These are phyloP conservation scores for Bostrychus sinensis DNA, from an alignment of 2,113 vertebrate genomes.

Conservation along the genomic window DNA sequence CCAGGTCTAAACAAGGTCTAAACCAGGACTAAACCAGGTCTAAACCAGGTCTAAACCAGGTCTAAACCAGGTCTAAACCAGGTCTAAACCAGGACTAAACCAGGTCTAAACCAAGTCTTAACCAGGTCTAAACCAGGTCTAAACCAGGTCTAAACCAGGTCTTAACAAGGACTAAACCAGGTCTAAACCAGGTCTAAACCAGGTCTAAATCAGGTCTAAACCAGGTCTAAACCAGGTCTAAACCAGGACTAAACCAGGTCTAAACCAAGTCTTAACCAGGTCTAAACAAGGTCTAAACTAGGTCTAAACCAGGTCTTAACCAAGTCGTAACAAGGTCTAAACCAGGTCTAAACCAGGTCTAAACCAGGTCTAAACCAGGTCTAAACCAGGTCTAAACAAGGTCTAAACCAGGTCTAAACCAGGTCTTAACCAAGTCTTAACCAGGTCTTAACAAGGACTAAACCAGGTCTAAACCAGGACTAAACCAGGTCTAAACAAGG, in stretches of 20 bases:
- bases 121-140: background rate
- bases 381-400: no score
- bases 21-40: background rate
- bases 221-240: background rate
- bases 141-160: background rate
- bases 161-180: background rate
- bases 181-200: background rate
- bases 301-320: no score
- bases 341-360: no score
- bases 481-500: no score
- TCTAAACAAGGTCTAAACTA: no score
- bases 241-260: background rate
- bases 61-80: background rate
- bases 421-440: no score
- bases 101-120: background rate
- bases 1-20: background rate
- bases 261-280: no score
- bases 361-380: no score
- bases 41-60: background rate
- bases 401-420: no score
- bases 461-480: no score
- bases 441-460: no score
- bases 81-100: background rate
- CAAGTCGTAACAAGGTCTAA: no score
- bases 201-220: background rate